phyloP scores from a whole-genome alignment of 2,888 invertebrate genomes.

The Venusia cambrica region DNA sequence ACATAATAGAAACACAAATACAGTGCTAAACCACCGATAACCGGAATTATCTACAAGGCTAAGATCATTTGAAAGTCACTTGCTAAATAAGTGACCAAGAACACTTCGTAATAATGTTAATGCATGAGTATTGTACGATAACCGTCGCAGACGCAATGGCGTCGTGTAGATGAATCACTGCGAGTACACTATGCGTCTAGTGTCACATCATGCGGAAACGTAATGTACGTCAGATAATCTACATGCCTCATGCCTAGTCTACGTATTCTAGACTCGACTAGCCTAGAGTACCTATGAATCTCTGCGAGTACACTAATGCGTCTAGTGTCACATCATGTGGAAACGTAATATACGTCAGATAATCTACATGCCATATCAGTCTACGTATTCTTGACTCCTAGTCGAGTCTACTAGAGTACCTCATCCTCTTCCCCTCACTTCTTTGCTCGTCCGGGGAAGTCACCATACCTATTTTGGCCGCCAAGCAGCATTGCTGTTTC shows the following conservation, averaged over 20 bases:
- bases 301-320: conserved; percentile 9
- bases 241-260: conserved; percentile 7
- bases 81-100: neutral
- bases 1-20: no score
- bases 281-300: no score
- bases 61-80: conserved; percentile 3
- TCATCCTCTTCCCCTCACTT: no score
- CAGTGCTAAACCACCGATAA: no score
- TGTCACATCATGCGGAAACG: conserved; percentile 14
- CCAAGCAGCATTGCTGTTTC: no score
- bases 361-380: conserved; percentile 11
- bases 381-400: no score
- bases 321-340: conserved; percentile 11
- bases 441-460: no score
- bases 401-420: no score
- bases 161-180: conserved; percentile 18
- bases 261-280: no score
- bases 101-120: conserved; percentile 1
- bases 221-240: conserved; percentile 20
- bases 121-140: conserved; percentile 13
- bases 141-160: conserved; percentile 13
- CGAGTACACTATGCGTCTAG: conserved; percentile 6
- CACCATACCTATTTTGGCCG: no score
- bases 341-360: conserved; percentile 20
- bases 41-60: no score